Evolutionary conservation across 2,113 vertebrate genomes (phyloP).

Genomic region (Forbesichthys agassizii): DNA sequence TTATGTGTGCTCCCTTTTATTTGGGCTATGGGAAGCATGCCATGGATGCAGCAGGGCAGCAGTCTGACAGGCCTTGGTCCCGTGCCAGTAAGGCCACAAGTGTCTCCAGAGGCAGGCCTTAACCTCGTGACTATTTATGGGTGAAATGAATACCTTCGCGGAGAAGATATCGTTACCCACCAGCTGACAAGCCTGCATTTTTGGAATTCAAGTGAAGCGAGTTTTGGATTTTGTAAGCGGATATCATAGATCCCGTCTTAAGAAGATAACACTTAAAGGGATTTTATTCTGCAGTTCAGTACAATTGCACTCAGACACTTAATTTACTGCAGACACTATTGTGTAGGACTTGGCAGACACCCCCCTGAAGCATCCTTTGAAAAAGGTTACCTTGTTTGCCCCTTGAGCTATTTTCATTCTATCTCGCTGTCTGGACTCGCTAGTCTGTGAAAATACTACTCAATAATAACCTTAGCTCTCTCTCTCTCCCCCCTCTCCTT

Average conservation of each 20-base stretch:
- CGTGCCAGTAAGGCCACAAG: neutral
- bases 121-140: neutral
- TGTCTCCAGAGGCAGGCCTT: neutral
- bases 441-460: conserved; percentile 73
- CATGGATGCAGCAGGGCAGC: neutral
- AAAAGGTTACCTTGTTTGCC: conserved; percentile 77
- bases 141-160: conserved; percentile 6
- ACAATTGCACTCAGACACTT: conserved; percentile 58
- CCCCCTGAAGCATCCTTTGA: conserved; percentile 74
- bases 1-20: neutral
- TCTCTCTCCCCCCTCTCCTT: conserved; percentile 23
- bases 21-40: too few relatives aligned
- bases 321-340: conserved; percentile 67
- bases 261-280: conserved; percentile 46
- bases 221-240: conserved; percentile 24
- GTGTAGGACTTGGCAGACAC: conserved; percentile 76
- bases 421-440: conserved; percentile 72
- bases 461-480: conserved; percentile 57
- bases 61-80: neutral
- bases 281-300: conserved; percentile 56
- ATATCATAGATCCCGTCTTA: conserved; percentile 36
- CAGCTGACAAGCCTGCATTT: conserved; percentile 18
- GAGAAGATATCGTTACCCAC: conserved; percentile 13
- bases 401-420: conserved; percentile 75
- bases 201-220: conserved; percentile 27